Evolutionary conservation across 1,140 invertebrate genomes (phyloP).

Genomic region (Cydia pomonella): DNA sequence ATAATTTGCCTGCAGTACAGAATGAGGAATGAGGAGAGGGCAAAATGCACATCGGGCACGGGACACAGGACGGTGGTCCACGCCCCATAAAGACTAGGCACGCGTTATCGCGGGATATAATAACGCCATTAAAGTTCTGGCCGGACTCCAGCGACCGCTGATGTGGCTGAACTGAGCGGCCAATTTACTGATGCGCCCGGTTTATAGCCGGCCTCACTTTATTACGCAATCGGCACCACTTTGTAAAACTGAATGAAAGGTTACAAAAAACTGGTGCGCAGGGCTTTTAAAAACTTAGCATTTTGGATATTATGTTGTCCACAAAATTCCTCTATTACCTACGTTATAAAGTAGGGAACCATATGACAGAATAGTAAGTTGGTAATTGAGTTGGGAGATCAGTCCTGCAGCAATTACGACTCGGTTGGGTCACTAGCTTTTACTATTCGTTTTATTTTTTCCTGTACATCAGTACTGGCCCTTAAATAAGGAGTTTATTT

Average conservation of each 20-base stretch:
- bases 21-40: not conserved
- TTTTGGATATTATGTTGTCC: too few species aligned
- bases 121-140: constrained; percentile 28
- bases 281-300: too few species aligned
- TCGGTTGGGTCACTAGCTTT: not conserved
- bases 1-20: too few species aligned
- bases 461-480: too few species aligned
- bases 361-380: not conserved
- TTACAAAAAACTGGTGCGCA: not conserved
- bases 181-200: constrained; percentile 18
- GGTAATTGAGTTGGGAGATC: not conserved
- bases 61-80: not conserved
- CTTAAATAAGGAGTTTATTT: too few species aligned
- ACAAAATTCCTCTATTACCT: too few species aligned
- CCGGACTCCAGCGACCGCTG: constrained; percentile 12
- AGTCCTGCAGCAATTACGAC: not conserved
- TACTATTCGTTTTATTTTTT: too few species aligned
- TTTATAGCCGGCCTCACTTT: constrained; percentile 10
- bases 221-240: constrained; percentile 13
- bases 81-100: constrained; percentile 3
- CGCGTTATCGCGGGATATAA: constrained; percentile 18
- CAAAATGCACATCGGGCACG: not conserved
- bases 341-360: too few species aligned
- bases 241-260: not conserved
- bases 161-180: constrained; percentile 8